Base-by-base conservation (phyloP, 2,888 invertebrate genomes). In the Temnothorax ravouxi region DNA sequence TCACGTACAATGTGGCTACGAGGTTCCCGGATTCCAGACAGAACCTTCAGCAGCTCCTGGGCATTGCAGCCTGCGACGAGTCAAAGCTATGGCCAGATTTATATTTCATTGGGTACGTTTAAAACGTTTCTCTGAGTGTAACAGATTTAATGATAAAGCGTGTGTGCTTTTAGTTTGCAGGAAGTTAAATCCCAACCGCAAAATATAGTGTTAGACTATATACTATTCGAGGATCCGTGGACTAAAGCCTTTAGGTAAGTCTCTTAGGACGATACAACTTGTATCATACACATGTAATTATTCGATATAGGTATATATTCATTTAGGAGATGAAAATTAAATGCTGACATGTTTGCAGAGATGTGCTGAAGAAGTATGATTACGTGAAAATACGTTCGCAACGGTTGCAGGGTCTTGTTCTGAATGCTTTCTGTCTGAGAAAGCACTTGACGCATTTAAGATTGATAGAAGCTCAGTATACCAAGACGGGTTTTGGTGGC, bases 1-100 rank as follows among this genome's bases (percentile, higher is more conserved):
- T 97, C 64, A 99, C 99, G 61, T 99, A 98, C 97, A 99, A 99
- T 96, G 98, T 99, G 76, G 98, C 98, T 54, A 97, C 98, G 0
- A 97, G 96, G 92, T 96, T 96, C 87, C 97, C 97, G 44, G 96
- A 96, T 50, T 34, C 74, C 44, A 44, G 15, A 1, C 97, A 97
- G 92, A 97, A 97, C 94, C 95, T 99, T 44, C 96, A 96, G 89
- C 96, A 96, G 61, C 95, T 98, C 67, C 94, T 98, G 75, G 96
- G 97, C 71, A 95, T 98, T 76, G 96, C 96, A 84, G 95, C 96
- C 15, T 95, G 95, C 79, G 96, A 96, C 84, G 96, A 96, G 89
- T 96, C 96, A 76, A 96, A 96, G 91, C 95, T 95, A 67, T 93
- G 97, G 83, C 98, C 98, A 25, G 99, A 99, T 95, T 96, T 99